A percentile compares a stretch with the other conserved stretches of the same genome.
These are phyloP conservation scores for Acipenser transmontanus DNA, from an alignment of 2,797 vertebrate species.

Conservation along the genomic window DNA sequence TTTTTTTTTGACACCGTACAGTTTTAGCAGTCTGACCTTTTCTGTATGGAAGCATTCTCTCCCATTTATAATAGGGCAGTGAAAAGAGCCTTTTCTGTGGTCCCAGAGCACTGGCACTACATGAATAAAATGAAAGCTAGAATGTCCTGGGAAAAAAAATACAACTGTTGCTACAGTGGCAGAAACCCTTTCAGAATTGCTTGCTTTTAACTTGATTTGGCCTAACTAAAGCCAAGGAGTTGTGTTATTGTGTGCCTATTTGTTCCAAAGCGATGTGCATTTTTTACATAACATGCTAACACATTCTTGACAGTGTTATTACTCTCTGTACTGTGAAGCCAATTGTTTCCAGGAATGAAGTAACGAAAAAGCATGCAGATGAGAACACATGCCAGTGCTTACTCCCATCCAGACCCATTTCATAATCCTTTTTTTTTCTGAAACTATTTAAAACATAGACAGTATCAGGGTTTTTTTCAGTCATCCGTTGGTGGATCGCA, in stretches of 20 bases:
- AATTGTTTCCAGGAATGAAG: conserved; percentile 7
- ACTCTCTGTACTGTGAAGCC: conserved; percentile 6
- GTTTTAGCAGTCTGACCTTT: no score
- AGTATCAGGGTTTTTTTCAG: no score
- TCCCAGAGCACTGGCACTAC: conserved; percentile 8
- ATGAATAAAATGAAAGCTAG: conserved; percentile 5
- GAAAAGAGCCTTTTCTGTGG: background rate
- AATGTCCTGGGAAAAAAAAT: background rate
- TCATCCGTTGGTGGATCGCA: no score
- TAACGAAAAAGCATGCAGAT: conserved; percentile 2
- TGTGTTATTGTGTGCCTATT: conserved; percentile 26
- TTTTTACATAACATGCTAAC: conserved; percentile 4
- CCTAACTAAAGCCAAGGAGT: conserved; percentile 20
- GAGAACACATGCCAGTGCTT: no score
- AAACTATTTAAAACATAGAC: no score
- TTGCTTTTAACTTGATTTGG: conserved; percentile 1
- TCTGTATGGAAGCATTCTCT: no score
- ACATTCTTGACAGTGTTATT: conserved; percentile 7
- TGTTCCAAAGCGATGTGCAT: conserved; percentile 15
- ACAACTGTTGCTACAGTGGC: no score
- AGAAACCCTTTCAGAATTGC: background rate
- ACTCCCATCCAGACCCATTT: no score
- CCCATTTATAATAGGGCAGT: no score
- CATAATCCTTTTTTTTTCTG: no score
- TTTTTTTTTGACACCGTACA: no score